Evolutionary conservation across 2,888 invertebrate species (phyloP), one percentile per base, ranked within the genome.

Genomic region (Lottia scabra): DNA sequence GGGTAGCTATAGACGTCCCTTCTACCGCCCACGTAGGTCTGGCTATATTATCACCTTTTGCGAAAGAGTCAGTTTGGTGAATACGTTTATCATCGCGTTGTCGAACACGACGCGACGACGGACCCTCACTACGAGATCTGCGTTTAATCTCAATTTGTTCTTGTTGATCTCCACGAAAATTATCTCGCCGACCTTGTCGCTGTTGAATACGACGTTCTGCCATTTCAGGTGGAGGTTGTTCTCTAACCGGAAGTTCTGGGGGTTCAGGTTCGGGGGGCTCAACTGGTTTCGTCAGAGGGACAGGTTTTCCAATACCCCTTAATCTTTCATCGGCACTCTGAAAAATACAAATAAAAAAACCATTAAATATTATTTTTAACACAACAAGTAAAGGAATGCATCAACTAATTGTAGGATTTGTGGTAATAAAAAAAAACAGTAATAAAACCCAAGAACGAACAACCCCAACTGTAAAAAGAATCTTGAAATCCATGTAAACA

Each of bases 251-350:
- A 27, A 68, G 71, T 15, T 45, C 38, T 30, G 38, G 67, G 43
- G 67, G 70, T 19, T 67, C 62, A 13, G n/a, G 71, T 15, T 45
- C 38, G 23, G 38, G 67, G 43, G 67, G 70, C 30, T 67, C 62
- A 13, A 74, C 75, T 16, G 78, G 75, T n/a, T 67, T 67, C 38
- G 74, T 70, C 19, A 66, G 63, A n/a, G 69, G 71, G 23, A 66
- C 68, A 68, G 79, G 78, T 71, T 65, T 72, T 16, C 83, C 80
- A 26, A 86, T 78, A 71, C 81, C 84, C 70, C 84, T 74, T 67
- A 86, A 74, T 78, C 85, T 85, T 72, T 86, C 86, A 75, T 86
- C 86, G 16, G 86, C 86, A 77, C 82, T 84, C 85, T 85, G 80
- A 45, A 81, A 82, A 69, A 65, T 63, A 67, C 27, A 63, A 62